Base-by-base conservation (phyloP, 2,113 vertebrate genomes). In the Patagioenas fasciata region DNA sequence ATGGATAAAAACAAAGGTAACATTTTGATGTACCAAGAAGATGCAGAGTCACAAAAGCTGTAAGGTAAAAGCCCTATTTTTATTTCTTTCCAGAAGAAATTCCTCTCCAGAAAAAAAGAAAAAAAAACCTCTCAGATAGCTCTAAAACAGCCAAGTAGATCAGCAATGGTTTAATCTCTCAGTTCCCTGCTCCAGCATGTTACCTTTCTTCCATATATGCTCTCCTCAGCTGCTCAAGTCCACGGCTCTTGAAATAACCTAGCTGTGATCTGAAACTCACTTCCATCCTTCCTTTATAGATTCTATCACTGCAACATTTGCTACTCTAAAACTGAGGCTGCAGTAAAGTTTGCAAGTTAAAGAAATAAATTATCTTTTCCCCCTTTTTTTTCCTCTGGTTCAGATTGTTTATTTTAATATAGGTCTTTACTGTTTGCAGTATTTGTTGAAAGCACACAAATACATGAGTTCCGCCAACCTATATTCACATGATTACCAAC, bases 21-120 rank as follows among this genome's bases (percentile, higher is more conserved):
- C 0, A 0, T 94, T 97, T 94, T 95, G 96, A 97, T 47, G 73
- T 36, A 88, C 51, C 51, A 80, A 94, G 72, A 95, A 88, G 93
- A 94, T 64, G 61, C 32, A 75, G 5, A 69, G 64, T 85, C 72
- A 91, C 34, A 89, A 73, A 80, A 91, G 81, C 19, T 40, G 17
- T 9, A 92, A 57, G 42, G 42, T 48, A 88, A 85, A 95, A 38
- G 47, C 3, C 1, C 13, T n/a, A 53, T 31, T 56, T 61, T 26
- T 75, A 66, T 36, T 85, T 65, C 34, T 62, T 85, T 92, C 31
- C 51, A 89, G 54, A 78, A 88, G 26, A 75, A 92, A 85, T 36
- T 83, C 34, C 36, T 40, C 79, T 67, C 60, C 36, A 91, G 53
- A 86, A 83, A 93, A 54, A 54, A 77, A 67, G 14, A 77, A 67